phyloP scores from a whole-genome alignment of 2,797 vertebrate genomes.

The Oreonectes daqikongensis region DNA sequence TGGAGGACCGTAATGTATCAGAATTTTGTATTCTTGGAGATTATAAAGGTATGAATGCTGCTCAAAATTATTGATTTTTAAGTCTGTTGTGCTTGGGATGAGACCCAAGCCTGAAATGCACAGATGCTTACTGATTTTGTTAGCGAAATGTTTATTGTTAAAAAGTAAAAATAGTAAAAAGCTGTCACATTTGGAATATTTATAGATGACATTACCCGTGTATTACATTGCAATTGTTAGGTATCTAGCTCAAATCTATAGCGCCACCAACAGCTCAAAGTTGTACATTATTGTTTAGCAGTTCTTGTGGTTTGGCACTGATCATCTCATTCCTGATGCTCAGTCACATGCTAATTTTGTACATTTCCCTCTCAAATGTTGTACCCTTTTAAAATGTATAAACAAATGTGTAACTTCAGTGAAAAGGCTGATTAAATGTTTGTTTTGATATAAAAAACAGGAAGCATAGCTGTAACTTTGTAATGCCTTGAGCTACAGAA shows the following conservation, averaged over 20 bases:
- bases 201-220: no score
- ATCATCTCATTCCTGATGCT: neutral
- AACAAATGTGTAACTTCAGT: neutral
- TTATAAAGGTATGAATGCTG: constrained; percentile 6
- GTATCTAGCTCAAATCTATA: neutral
- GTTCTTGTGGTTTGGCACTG: neutral
- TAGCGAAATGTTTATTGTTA: neutral
- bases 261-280: neutral
- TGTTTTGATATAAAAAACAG: no score
- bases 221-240: neutral
- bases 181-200: neutral
- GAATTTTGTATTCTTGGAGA: neutral
- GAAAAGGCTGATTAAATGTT: no score
- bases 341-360: neutral
- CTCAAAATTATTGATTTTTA: no score
- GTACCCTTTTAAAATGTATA: no score
- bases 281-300: neutral
- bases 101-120: no score
- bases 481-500: no score
- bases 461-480: no score
- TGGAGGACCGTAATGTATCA: neutral
- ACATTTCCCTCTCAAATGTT: neutral
- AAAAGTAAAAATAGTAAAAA: constrained; percentile 1
- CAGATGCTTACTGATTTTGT: neutral
- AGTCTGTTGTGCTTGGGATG: no score